Conservation (phyloP, 2,797 vertebrate species). For the Cephalopachus bancanus region DNA sequence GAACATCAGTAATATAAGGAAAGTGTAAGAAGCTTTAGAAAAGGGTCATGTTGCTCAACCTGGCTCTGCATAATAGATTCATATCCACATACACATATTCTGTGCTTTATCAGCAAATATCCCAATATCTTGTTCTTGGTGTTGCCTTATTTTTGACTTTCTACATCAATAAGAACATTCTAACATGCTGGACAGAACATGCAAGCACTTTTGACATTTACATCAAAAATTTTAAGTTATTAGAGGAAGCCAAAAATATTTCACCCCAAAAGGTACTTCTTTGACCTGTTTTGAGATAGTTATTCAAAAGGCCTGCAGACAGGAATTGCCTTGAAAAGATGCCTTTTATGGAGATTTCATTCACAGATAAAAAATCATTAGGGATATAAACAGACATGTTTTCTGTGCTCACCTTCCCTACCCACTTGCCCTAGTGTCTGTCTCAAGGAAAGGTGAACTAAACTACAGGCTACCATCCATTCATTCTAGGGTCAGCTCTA, state of each 20-base stretch:
- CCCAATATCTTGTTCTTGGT: neutral
- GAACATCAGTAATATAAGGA: neutral
- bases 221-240: slow-evolving; percentile 28
- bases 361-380: neutral
- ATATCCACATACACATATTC: neutral
- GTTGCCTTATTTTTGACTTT: slow-evolving; percentile 1
- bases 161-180: neutral
- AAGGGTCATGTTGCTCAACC: neutral
- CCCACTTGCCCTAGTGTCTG: neutral
- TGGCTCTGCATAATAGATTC: slow-evolving; percentile 38
- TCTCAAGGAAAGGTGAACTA: neutral
- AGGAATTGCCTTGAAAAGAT: neutral
- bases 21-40: slow-evolving; percentile 18
- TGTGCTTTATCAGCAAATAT: neutral
- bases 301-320: neutral
- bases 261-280: neutral
- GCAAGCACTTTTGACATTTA: slow-evolving; percentile 60
- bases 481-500: neutral
- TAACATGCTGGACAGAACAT: neutral
- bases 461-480: neutral
- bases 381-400: neutral
- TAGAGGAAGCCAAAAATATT: neutral
- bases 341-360: neutral
- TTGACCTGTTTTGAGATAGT: neutral
- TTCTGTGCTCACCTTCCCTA: neutral